These are phyloP conservation scores for Porites lobata DNA, from an alignment of 92 coral and sea anemone species.

Conservation along the genomic window DNA sequence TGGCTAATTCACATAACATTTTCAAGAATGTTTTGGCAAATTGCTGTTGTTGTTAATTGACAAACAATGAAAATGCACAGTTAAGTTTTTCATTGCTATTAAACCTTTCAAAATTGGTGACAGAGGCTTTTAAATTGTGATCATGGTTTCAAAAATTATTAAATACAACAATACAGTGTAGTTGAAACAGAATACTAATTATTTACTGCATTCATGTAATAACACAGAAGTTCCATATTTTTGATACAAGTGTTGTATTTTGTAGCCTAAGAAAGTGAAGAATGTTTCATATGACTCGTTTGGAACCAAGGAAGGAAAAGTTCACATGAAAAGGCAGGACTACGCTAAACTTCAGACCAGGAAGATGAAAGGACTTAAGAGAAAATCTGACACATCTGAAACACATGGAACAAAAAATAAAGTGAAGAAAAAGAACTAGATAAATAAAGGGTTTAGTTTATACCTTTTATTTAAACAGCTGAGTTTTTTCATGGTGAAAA, in stretches of 20 bases:
- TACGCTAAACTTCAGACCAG: slow-evolving; percentile 93
- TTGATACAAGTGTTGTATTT: neutral
- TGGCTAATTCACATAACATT: too few relatives aligned
- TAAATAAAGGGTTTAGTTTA: slow-evolving; percentile 2
- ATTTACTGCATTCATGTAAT: too few relatives aligned
- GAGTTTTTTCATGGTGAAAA: too few relatives aligned
- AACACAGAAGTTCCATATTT: neutral
- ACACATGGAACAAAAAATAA: neutral
- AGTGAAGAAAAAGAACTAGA: slow-evolving; percentile 43
- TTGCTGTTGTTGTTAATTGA: too few relatives aligned
- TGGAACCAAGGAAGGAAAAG: slow-evolving; percentile 94
- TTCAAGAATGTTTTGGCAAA: too few relatives aligned
- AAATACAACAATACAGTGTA: too few relatives aligned
- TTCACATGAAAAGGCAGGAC: slow-evolving; percentile 97
- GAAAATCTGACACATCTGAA: slow-evolving; percentile 50
- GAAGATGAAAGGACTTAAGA: slow-evolving; percentile 94
- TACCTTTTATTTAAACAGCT: neutral
- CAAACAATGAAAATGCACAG: too few relatives aligned
- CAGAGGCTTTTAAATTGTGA: too few relatives aligned
- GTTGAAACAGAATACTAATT: too few relatives aligned
- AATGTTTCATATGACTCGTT: slow-evolving; percentile 86
- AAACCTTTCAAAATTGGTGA: too few relatives aligned
- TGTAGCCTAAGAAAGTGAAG: slow-evolving; percentile 93
- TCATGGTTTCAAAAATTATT: too few relatives aligned
- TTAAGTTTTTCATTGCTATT: too few relatives aligned